Evolutionary conservation across 2,113 vertebrate species (phyloP).

Genomic region (Cyrtonyx montezumae): DNA sequence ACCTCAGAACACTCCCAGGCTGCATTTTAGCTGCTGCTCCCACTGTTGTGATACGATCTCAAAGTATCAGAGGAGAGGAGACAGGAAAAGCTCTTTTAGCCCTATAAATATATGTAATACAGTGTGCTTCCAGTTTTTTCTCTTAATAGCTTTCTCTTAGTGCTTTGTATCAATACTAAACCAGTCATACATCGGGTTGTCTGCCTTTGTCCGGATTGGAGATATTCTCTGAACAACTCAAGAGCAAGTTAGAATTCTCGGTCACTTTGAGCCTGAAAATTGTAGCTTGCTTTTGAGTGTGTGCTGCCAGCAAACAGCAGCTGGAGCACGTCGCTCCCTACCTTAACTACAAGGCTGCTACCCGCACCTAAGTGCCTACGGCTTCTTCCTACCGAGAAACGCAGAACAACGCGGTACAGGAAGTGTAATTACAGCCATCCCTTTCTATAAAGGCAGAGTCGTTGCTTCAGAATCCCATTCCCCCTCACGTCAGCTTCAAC

Average conservation of each 20-base stretch:
- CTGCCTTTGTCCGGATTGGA: accelerated
- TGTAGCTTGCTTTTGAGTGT: background rate
- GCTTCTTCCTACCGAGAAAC: background rate
- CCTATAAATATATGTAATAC: background rate
- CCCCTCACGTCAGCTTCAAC: slow-evolving; percentile 57
- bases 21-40: background rate
- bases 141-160: background rate
- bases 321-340: background rate
- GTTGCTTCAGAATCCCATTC: background rate
- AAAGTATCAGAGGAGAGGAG: background rate
- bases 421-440: background rate
- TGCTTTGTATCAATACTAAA: background rate
- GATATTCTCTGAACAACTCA: background rate
- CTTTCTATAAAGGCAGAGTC: background rate
- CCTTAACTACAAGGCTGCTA: background rate
- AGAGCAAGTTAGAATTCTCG: background rate
- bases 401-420: background rate
- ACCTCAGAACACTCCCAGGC: background rate
- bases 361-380: slow-evolving; percentile 1
- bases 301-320: background rate
- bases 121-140: background rate
- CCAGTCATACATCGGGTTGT: background rate
- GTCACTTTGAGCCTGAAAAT: background rate
- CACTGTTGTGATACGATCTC: background rate
- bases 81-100: accelerated